Percentiles rank a stretch among this genome's conserved stretches.
Conservation (phyloP, 2,797 vertebrate species). For the Anguilla megastoma region DNA sequence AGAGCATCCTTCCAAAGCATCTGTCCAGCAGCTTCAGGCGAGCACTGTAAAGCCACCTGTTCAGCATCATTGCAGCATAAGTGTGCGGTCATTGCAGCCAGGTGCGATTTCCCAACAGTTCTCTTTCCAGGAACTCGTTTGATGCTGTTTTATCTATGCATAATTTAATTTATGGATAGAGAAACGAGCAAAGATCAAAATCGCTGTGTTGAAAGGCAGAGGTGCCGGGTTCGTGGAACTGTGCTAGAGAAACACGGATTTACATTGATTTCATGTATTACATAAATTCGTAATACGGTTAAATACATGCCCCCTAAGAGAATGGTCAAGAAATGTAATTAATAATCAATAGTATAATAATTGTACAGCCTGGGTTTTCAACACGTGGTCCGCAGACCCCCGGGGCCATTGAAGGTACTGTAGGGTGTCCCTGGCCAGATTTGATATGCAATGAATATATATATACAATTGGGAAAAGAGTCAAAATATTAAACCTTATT, state of each 20-base stretch:
- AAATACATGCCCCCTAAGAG: no score
- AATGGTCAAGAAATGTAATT: no score
- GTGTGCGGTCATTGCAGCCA: neutral
- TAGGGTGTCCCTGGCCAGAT: no score
- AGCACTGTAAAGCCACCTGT: neutral
- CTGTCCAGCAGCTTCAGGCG: neutral
- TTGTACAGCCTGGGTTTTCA: no score
- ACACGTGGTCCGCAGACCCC: no score
- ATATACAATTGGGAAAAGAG: no score
- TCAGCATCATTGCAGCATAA: neutral
- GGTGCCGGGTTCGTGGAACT: neutral
- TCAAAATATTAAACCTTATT: no score
- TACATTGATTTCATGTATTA: no score
- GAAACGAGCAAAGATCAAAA: neutral
- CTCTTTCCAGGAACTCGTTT: neutral
- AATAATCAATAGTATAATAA: no score
- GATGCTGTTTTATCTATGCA: neutral
- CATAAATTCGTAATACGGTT: no score
- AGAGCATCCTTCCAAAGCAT: neutral
- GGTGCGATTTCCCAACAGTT: neutral
- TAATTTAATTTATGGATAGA: neutral
- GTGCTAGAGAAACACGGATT: neutral
- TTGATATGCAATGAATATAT: no score
- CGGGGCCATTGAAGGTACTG: no score
- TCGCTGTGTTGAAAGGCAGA: neutral